Percentiles rank a stretch among this genome's conserved stretches.
phyloP scores from a whole-genome alignment of 2,113 vertebrate genomes.

The Sprattus sprattus region DNA sequence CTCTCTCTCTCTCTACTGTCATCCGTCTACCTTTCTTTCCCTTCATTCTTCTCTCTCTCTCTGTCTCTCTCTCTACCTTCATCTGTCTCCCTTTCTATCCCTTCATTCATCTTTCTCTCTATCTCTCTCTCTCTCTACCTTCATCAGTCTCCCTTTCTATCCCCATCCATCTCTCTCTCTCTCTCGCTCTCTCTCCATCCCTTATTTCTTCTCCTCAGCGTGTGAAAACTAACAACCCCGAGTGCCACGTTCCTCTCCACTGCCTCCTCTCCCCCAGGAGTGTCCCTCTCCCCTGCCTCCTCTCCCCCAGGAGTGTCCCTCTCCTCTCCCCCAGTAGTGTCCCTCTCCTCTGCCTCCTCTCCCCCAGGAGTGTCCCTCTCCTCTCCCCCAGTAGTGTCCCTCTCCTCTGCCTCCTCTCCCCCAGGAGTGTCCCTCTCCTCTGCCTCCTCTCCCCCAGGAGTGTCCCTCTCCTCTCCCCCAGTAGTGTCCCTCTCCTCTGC shows the following conservation, averaged over 20 bases:
- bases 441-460: no score
- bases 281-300: no score
- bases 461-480: no score
- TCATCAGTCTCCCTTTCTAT: neutral
- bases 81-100: neutral
- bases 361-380: no score
- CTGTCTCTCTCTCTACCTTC: neutral
- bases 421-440: no score
- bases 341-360: no score
- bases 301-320: no score
- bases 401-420: no score
- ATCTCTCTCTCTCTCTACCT: neutral
- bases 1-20: neutral
- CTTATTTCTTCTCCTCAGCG: conserved; percentile 22
- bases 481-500: no score
- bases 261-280: no score
- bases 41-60: neutral
- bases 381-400: no score
- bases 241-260: conserved; percentile 10
- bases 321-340: no score
- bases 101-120: neutral
- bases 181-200: conserved; percentile 11
- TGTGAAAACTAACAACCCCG: conserved; percentile 46
- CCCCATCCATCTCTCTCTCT: conserved; percentile 3
- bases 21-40: neutral